These are phyloP conservation scores for Drosophila eohydei DNA, from an alignment of 2,888 invertebrate genomes.

Conservation along the genomic window DNA sequence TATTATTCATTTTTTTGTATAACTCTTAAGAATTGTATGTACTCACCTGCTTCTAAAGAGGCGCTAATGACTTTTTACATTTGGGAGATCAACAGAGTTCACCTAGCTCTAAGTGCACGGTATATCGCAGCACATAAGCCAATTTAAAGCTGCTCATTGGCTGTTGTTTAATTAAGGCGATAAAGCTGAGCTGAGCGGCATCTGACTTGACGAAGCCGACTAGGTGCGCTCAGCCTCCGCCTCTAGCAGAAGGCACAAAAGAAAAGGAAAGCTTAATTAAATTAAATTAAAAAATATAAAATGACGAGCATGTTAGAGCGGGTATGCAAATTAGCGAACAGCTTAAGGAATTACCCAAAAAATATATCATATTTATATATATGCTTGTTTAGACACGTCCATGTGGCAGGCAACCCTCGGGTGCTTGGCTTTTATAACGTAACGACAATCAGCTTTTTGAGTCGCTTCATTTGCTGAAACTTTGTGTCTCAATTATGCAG, in stretches of 20 bases:
- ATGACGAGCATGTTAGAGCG: neutral
- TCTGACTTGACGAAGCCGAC: neutral
- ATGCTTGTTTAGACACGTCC: neutral
- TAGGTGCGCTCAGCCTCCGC: neutral
- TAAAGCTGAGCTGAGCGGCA: constrained; percentile 5
- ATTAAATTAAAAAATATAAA: constrained; percentile 5
- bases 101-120: neutral
- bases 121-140: neutral
- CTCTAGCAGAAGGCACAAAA: constrained; percentile 1
- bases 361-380: neutral
- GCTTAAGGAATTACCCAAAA: constrained; percentile 6
- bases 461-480: constrained; percentile 55
- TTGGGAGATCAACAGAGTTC: neutral
- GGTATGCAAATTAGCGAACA: constrained; percentile 22
- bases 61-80: no score
- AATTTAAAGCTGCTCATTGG: neutral
- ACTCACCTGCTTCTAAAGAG: no score
- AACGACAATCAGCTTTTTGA: constrained; percentile 62
- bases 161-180: constrained; percentile 3
- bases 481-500: constrained; percentile 78
- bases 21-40: no score
- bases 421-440: constrained; percentile 16
- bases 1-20: no score
- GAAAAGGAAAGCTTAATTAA: constrained; percentile 2
- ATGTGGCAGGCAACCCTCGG: constrained; percentile 45